Conservation (phyloP, 2,888 invertebrate species). For the Anodontia alba region DNA sequence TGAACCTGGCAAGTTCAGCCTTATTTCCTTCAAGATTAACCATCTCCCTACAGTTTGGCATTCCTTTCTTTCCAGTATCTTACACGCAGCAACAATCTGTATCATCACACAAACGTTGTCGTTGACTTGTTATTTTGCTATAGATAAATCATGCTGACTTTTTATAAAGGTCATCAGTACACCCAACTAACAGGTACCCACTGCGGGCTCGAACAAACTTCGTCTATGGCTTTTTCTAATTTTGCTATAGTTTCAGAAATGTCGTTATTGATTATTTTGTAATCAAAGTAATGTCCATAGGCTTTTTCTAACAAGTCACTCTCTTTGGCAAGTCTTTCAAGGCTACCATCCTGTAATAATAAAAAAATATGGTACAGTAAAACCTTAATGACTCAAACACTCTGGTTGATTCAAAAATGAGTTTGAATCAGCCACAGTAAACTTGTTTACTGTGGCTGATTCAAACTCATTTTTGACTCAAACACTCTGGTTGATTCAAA, state of each 20-base stretch:
- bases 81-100: background rate
- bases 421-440: too few relatives aligned
- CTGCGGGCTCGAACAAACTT: slow-evolving; percentile 92
- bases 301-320: slow-evolving; percentile 98
- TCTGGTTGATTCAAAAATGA: too few relatives aligned
- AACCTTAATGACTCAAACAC: too few relatives aligned
- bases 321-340: slow-evolving; percentile 97
- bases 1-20: too few relatives aligned
- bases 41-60: too few relatives aligned
- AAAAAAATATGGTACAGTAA: too few relatives aligned
- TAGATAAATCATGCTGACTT: background rate
- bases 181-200: slow-evolving; percentile 99
- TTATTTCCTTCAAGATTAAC: too few relatives aligned
- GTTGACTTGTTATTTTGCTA: slow-evolving; percentile 19
- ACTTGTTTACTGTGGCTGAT: too few relatives aligned
- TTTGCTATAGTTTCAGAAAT: slow-evolving; percentile 99
- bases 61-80: background rate
- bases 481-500: too few relatives aligned
- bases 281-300: slow-evolving; percentile 99
- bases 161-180: slow-evolving; percentile 87
- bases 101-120: background rate
- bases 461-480: too few relatives aligned
- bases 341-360: slow-evolving; percentile 94
- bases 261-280: slow-evolving; percentile 99
- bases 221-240: slow-evolving; percentile 95